phyloP scores from a whole-genome alignment of 2,113 vertebrate species.

The Ursus arctos region DNA sequence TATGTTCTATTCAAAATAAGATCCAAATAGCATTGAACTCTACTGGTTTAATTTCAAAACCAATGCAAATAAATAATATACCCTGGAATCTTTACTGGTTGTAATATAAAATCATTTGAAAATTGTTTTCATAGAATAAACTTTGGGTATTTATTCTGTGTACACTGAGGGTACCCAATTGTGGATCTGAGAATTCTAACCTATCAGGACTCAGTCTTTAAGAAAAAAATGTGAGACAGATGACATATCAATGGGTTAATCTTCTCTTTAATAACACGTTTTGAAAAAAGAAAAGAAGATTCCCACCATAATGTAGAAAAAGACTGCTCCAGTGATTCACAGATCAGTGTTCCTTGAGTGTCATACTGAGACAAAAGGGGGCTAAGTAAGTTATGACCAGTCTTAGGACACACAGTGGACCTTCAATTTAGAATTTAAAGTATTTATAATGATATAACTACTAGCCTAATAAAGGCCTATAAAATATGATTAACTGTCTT shows the following conservation, averaged over 20 bases:
- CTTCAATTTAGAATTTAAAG: not conserved
- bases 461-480: not conserved
- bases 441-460: not conserved
- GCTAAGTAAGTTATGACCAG: not conserved
- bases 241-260: not conserved
- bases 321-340: not conserved
- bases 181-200: not conserved
- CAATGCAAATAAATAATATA: not conserved
- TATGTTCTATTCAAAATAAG: not conserved
- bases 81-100: not conserved
- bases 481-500: not conserved
- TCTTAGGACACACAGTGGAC: not conserved
- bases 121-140: not conserved
- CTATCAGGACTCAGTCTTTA: not conserved
- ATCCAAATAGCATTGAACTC: not conserved
- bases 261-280: slow-evolving; percentile 37
- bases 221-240: not conserved
- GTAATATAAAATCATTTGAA: slow-evolving; percentile 2
- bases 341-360: not conserved
- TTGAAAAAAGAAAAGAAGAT: not conserved
- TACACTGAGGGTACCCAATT: not conserved
- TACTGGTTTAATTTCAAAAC: not conserved
- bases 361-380: not conserved
- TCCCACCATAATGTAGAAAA: not conserved
- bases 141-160: not conserved